Base-by-base conservation (phyloP, 2,113 vertebrate species). In the Campylorhamphus procurvoides region DNA sequence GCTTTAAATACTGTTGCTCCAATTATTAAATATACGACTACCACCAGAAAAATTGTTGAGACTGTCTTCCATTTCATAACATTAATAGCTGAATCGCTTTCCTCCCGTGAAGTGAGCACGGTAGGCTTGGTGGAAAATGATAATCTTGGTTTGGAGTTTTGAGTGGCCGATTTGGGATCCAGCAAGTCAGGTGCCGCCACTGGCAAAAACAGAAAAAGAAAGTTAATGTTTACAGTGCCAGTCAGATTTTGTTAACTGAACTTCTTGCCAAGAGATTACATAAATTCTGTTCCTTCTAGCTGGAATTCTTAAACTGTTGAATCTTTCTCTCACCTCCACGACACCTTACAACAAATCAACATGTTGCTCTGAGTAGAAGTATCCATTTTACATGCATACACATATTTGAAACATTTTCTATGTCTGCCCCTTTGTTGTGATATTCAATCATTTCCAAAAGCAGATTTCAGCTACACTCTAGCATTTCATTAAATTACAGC, bases 41-140 rank as follows among this genome's bases (percentile, higher is more conserved):
- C 99, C 98, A 99, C 97, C 96, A 99, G 98, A 97, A 99, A 99
- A 96, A 99, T 99, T 89, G 99, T 99, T 29, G 99, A 99, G 73
- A 99, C 99, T 1, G 99, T 99, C 98, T 99, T 99, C 99, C 99
- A 99, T 98, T 99, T 99, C 99, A 99, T 99, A 96, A 99, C 99
- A 76, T 98, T 99, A 72, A 98, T 98, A 66, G 98, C 96, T 1
- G 98, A 98, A 97, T 99, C 99, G 10, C 98, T 98, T 90, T 99
- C 98, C 84, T 99, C 99, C 40, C 98, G 98, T 39, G 98, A 96
- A 95, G 98, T 97, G 68, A 99, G 98, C 94, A 99, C 98, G 9
- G 98, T 98, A 40, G 99, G 99, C 87, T 99, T 99, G 77, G 98
- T 97, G 23, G 99, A 99, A 98, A 99, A 99, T 1, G 99, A 99